These are phyloP conservation scores for Drosophila suboccidentalis DNA, from an alignment of 2,888 invertebrate genomes.

Conservation along the genomic window DNA sequence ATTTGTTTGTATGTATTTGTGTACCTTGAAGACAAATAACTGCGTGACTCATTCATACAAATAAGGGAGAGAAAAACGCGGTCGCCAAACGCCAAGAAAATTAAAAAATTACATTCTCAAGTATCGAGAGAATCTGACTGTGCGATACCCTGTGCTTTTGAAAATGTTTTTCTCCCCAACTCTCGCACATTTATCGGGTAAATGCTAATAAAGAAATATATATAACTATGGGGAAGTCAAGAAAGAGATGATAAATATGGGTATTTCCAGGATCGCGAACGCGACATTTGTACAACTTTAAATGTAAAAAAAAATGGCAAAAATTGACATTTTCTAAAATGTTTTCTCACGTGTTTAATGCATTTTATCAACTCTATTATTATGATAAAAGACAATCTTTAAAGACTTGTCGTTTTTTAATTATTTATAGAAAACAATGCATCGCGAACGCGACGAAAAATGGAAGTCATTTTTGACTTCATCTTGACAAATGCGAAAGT, in stretches of 20 bases:
- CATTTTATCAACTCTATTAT: too few relatives aligned
- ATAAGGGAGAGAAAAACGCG: conserved; percentile 1
- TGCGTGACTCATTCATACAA: conserved; percentile 47
- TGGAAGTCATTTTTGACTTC: too few relatives aligned
- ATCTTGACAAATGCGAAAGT: too few relatives aligned
- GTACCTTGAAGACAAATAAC: conserved; percentile 4
- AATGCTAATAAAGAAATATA: neutral
- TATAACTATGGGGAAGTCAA: neutral
- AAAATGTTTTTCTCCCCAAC: neutral
- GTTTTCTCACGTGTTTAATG: too few relatives aligned
- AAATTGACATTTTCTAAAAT: too few relatives aligned
- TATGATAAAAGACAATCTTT: too few relatives aligned
- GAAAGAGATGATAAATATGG: conserved; percentile 7
- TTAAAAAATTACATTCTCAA: neutral
- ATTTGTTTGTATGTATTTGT: neutral
- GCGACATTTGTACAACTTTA: too few relatives aligned
- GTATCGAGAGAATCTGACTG: neutral
- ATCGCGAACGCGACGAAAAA: too few relatives aligned
- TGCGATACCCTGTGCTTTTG: neutral
- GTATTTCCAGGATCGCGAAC: too few relatives aligned
- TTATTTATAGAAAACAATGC: too few relatives aligned
- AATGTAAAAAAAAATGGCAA: too few relatives aligned
- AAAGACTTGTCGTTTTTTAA: too few relatives aligned
- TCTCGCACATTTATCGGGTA: neutral
- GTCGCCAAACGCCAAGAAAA: neutral